These are phyloP conservation scores for Heliangelus exortis DNA, from an alignment of 2,797 vertebrate genomes.

Conservation along the genomic window DNA sequence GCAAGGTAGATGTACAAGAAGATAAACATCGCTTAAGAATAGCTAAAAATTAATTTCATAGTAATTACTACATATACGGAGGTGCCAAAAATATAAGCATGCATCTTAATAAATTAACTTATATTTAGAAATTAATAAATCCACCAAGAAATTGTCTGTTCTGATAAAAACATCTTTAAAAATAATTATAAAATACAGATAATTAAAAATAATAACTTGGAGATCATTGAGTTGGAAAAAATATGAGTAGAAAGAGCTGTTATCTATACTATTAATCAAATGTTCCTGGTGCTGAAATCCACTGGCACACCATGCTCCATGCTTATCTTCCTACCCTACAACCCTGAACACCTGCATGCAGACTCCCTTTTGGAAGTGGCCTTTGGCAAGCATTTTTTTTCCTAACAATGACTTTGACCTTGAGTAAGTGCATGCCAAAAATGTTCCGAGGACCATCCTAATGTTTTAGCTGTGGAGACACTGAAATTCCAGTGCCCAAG, in stretches of 20 bases:
- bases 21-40: background rate
- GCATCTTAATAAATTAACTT: conserved; percentile 42
- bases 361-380: background rate
- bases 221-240: background rate
- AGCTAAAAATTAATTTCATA: conserved; percentile 28
- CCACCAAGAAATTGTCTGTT: conserved; percentile 5
- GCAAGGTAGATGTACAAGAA: background rate
- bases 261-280: background rate
- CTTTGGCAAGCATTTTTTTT: background rate
- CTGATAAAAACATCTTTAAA: background rate
- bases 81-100: background rate
- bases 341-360: background rate
- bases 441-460: background rate
- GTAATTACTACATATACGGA: conserved; percentile 8
- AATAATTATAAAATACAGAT: background rate
- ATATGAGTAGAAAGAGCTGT: background rate
- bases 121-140: background rate
- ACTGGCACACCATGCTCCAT: background rate
- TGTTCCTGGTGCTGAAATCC: background rate
- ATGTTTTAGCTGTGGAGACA: background rate
- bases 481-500: background rate
- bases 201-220: background rate
- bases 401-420: background rate
- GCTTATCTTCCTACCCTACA: background rate
- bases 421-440: background rate